A percentile compares a stretch with the other conserved stretches of the same genome.
phyloP scores from a whole-genome alignment of 1,140 invertebrate species.

The Coelopa frigida region DNA sequence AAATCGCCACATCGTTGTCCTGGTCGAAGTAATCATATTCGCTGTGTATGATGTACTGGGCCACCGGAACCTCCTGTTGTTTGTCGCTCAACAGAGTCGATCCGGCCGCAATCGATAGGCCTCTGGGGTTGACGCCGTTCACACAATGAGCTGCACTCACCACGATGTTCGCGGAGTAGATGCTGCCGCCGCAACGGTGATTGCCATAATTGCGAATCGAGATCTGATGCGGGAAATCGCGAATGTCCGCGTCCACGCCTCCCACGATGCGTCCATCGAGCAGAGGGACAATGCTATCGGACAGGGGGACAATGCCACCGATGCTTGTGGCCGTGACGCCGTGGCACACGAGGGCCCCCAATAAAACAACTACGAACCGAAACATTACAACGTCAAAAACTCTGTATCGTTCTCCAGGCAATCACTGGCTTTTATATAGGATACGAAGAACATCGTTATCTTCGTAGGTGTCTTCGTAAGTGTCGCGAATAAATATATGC shows the following conservation, averaged over 20 bases:
- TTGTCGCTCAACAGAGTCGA: not conserved
- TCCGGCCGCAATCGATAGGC: not conserved
- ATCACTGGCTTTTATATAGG: too few species aligned
- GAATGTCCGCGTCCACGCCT: slow-evolving; percentile 44
- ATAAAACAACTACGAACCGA: too few species aligned
- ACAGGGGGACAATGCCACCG: too few species aligned
- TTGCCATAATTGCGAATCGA: slow-evolving; percentile 43
- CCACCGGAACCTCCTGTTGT: not conserved
- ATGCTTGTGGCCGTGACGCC: not conserved
- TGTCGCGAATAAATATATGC: too few species aligned
- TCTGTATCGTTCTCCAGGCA: too few species aligned
- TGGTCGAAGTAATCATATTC: not conserved
- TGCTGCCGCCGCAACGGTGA: slow-evolving; percentile 48
- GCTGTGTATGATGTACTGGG: not conserved
- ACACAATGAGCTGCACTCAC: slow-evolving; percentile 52
- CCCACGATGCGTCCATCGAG: slow-evolving; percentile 44
- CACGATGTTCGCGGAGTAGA: slow-evolving; percentile 44
- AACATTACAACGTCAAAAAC: too few species aligned
- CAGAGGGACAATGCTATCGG: not conserved
- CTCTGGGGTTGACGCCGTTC: not conserved
- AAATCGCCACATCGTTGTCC: not conserved
- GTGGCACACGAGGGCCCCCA: too few species aligned
- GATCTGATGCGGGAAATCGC: slow-evolving; percentile 49
- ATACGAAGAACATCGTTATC: too few species aligned
- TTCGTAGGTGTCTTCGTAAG: too few species aligned